Percentiles rank a stretch among this genome's conserved stretches.
These are phyloP conservation scores for Decapterus maruadsi DNA, from an alignment of 2,797 vertebrate genomes.

Conservation along the genomic window DNA sequence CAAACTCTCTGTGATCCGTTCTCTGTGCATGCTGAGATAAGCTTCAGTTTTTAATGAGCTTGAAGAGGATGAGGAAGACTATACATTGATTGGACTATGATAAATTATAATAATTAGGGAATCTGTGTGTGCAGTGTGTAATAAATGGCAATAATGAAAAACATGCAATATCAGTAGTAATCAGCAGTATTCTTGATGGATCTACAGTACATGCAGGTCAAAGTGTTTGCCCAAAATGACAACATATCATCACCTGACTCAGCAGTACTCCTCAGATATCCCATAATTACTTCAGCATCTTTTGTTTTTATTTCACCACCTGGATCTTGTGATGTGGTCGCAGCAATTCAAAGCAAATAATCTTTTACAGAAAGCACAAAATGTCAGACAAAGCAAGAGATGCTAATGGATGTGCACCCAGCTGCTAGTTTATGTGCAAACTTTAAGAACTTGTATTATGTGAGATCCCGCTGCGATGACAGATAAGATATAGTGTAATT, in stretches of 20 bases:
- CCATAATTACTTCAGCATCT: background rate
- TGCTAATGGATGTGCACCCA: background rate
- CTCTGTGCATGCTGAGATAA: background rate
- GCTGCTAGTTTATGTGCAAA: background rate
- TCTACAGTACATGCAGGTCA: background rate
- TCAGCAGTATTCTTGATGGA: background rate
- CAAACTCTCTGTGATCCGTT: background rate
- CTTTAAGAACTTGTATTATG: background rate
- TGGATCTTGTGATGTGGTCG: background rate
- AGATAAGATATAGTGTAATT: background rate
- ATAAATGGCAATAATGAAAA: too few relatives aligned
- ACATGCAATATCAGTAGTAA: too few relatives aligned
- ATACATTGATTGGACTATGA: background rate
- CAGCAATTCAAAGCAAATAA: too few relatives aligned
- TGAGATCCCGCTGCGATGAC: background rate
- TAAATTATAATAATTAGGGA: background rate
- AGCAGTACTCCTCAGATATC: background rate
- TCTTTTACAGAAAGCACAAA: too few relatives aligned
- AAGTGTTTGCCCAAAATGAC: background rate
- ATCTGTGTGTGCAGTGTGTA: too few relatives aligned
- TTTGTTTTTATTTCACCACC: background rate
- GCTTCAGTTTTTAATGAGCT: background rate
- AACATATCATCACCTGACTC: too few relatives aligned
- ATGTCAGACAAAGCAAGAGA: too few relatives aligned
- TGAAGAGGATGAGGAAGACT: slow-evolving; percentile 1